phyloP scores from a whole-genome alignment of 2,888 invertebrate species.

The Xanthorhoe spadicearia region DNA sequence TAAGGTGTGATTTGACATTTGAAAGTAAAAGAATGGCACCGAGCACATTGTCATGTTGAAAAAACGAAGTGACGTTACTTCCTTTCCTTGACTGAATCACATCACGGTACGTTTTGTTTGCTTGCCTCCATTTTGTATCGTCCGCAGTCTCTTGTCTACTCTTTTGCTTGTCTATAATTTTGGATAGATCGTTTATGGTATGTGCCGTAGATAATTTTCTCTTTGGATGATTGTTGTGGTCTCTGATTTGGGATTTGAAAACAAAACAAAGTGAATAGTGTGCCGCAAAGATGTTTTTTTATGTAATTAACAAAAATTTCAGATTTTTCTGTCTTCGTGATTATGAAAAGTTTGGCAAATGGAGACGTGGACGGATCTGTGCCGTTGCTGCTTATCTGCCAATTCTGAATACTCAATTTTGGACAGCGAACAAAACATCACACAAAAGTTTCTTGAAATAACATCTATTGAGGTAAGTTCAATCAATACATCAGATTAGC shows the following conservation, averaged over 20 bases:
- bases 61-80: constrained; percentile 14
- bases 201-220: constrained; percentile 84
- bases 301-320: constrained; percentile 62
- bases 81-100: constrained; percentile 19
- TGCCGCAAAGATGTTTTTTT: constrained; percentile 64
- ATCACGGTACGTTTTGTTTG: not conserved
- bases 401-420: constrained; percentile 74
- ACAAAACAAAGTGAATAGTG: constrained; percentile 46
- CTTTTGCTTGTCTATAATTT: constrained; percentile 83
- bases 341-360: constrained; percentile 68
- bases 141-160: constrained; percentile 74
- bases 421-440: constrained; percentile 64
- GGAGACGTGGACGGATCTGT: constrained; percentile 78
- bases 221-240: constrained; percentile 76
- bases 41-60: not conserved
- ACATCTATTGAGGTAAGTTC: constrained; percentile 71
- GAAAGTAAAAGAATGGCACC: not conserved
- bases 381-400: constrained; percentile 78
- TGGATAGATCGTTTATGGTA: constrained; percentile 80
- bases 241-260: constrained; percentile 62
- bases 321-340: constrained; percentile 65
- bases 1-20: not conserved
- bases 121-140: constrained; percentile 72
- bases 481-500: not conserved
- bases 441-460: constrained; percentile 71